Evolutionary conservation across 2,113 vertebrate species (phyloP).

Genomic region (Crotophaga sulcirostris): DNA sequence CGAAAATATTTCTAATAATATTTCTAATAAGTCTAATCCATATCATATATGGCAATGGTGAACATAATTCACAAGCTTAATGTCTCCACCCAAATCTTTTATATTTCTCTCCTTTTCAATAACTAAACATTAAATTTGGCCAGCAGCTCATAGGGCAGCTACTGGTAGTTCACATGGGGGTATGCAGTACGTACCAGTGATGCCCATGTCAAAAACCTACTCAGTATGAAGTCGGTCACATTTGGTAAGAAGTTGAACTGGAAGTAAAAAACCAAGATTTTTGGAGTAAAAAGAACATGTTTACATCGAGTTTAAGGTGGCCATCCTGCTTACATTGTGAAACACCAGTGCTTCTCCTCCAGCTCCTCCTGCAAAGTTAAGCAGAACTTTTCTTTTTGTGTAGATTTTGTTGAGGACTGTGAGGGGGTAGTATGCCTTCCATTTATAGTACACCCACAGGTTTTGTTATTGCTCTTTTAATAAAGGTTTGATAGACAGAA

Average conservation of each 20-base stretch:
- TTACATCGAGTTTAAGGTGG: neutral
- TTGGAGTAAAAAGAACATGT: neutral
- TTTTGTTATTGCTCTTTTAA: slow-evolving; percentile 42
- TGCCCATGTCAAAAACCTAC: neutral
- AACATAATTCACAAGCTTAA: neutral
- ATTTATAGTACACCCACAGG: neutral
- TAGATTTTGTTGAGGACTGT: slow-evolving; percentile 3
- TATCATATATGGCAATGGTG: neutral
- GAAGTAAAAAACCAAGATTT: neutral
- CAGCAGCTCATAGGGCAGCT: neutral
- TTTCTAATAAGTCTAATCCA: neutral
- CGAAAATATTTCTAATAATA: neutral
- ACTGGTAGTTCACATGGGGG: neutral
- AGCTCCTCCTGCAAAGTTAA: neutral
- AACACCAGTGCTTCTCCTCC: neutral
- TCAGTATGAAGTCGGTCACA: neutral
- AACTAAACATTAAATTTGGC: neutral
- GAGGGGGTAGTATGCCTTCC: neutral
- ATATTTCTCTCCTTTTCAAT: neutral
- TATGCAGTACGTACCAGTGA: neutral
- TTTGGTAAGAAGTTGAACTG: neutral
- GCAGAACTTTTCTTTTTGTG: neutral
- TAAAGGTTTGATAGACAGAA: slow-evolving; percentile 15
- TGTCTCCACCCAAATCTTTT: neutral
- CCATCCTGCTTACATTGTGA: neutral